Conservation (phyloP, 2,888 invertebrate species). For the Nemurella pictetii region DNA sequence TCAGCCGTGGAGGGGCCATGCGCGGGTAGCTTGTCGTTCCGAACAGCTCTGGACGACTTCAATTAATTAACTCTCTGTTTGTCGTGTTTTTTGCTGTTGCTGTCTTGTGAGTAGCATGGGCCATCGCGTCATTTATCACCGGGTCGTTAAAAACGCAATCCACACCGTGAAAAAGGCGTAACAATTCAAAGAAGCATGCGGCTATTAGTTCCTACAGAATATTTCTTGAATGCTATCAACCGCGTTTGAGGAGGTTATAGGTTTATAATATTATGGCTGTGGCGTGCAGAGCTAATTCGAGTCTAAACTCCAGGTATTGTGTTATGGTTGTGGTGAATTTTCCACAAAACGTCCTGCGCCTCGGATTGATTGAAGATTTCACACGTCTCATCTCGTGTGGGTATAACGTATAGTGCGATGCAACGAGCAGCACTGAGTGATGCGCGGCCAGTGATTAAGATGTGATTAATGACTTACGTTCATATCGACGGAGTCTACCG, state of each 20-base stretch:
- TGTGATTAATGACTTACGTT: conserved; percentile 38
- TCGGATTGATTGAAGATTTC: background rate
- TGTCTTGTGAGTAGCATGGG: background rate
- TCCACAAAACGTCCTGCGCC: background rate
- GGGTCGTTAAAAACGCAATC: background rate
- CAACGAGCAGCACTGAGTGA: background rate
- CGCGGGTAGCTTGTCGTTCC: background rate
- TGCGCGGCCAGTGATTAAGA: background rate
- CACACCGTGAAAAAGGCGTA: background rate
- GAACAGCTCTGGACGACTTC: background rate
- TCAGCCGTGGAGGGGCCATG: too few species aligned
- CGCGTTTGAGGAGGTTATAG: background rate
- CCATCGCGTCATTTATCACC: background rate
- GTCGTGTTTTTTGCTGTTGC: background rate
- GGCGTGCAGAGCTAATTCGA: background rate
- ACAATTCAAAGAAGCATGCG: background rate
- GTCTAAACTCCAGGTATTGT: background rate
- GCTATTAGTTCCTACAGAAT: background rate
- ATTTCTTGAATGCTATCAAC: background rate
- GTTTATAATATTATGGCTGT: background rate
- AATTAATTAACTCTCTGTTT: background rate
- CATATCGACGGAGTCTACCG: conserved; percentile 38
- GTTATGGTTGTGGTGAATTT: background rate
- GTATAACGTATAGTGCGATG: too few species aligned
- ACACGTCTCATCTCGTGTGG: background rate